Conservation (phyloP, 2,113 vertebrate genomes). For the Pteronura brasiliensis region DNA sequence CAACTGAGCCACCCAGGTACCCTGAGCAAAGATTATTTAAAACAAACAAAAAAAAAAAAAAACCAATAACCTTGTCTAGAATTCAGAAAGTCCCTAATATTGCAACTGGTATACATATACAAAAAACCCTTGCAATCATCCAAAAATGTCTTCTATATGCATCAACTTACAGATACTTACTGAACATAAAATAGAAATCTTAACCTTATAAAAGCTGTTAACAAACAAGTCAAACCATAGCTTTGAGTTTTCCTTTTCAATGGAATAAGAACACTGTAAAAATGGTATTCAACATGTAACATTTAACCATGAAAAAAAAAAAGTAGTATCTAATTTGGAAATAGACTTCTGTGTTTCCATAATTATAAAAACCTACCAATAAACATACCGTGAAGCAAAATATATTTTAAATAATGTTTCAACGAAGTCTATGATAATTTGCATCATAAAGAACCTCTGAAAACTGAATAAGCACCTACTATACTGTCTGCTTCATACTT, state of each 20-base stretch:
- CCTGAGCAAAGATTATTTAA: not conserved
- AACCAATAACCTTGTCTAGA: not conserved
- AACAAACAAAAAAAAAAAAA: not conserved
- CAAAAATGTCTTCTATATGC: not conserved
- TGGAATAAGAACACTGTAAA: not conserved
- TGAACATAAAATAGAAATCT: conserved; percentile 29
- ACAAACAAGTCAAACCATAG: not conserved
- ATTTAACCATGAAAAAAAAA: not conserved
- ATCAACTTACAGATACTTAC: not conserved
- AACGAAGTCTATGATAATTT: not conserved
- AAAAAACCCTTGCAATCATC: not conserved
- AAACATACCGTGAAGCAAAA: not conserved
- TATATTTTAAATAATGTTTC: conserved; percentile 31
- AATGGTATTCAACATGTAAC: not conserved
- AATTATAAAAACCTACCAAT: not conserved
- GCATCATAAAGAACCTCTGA: not conserved
- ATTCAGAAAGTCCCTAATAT: not conserved
- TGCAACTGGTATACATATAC: not conserved
- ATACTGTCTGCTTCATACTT: not conserved
- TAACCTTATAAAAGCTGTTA: not conserved
- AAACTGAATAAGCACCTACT: not conserved
- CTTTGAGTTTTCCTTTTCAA: conserved; percentile 14
- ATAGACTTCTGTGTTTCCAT: not conserved
- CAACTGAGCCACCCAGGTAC: not conserved
- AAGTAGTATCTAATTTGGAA: not conserved